These are phyloP conservation scores for Phoenicopterus ruber DNA, from an alignment of 2,113 vertebrate species.

Conservation along the genomic window DNA sequence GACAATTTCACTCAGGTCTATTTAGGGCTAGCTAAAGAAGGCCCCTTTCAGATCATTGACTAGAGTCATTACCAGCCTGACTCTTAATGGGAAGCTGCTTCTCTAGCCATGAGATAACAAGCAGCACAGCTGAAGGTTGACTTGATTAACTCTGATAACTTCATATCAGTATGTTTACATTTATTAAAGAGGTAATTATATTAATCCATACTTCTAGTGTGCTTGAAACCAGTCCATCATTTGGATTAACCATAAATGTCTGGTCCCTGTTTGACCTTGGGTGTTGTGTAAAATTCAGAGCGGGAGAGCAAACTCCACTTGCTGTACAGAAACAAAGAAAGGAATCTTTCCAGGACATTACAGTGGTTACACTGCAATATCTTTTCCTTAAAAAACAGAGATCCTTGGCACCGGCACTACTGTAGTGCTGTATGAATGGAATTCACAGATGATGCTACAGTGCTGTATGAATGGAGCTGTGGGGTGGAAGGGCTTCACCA, in stretches of 20 bases:
- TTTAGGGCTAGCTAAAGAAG: background rate
- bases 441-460: background rate
- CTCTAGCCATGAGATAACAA: background rate
- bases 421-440: slow-evolving; percentile 10
- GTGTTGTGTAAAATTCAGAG: background rate
- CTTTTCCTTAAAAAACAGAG: background rate
- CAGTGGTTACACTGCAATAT: slow-evolving; percentile 16
- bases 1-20: background rate
- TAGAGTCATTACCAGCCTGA: background rate
- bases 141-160: background rate
- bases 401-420: background rate
- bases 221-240: background rate
- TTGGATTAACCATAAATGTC: background rate
- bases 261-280: background rate
- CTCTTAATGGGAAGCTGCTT: background rate
- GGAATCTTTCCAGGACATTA: slow-evolving; percentile 17
- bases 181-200: background rate
- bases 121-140: background rate
- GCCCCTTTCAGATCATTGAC: background rate
- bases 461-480: slow-evolving; percentile 10
- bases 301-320: background rate
- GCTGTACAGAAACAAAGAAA: slow-evolving; percentile 19
- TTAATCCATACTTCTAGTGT: background rate
- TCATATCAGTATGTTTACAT: background rate
- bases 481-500: background rate